These are phyloP conservation scores for Acyrthosiphon pisum DNA, from an alignment of 1,140 invertebrate species.

Conservation along the genomic window DNA sequence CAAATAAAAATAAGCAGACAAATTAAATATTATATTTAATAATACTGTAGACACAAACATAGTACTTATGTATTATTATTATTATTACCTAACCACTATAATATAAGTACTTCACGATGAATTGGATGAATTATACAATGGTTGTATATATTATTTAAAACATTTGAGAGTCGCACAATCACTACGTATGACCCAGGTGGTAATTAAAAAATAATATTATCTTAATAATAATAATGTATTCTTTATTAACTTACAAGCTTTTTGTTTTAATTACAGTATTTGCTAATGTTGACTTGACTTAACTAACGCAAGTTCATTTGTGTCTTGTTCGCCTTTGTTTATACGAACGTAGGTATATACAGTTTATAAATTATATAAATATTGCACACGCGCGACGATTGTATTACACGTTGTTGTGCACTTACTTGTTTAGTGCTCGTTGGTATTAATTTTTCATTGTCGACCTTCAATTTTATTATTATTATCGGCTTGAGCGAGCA, in stretches of 20 bases:
- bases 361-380: neutral
- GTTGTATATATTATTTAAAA: neutral
- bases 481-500: neutral
- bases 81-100: neutral
- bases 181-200: neutral
- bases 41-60: neutral
- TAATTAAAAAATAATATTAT: neutral
- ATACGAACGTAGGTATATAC: neutral
- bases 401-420: neutral
- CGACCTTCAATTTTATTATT: neutral
- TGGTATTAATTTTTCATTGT: neutral
- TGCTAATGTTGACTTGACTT: neutral
- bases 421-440: neutral
- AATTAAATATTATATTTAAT: neutral
- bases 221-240: neutral
- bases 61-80: neutral
- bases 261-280: neutral
- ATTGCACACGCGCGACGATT: neutral
- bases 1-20: too few species aligned
- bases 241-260: neutral
- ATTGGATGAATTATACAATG: neutral
- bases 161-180: neutral
- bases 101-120: neutral
- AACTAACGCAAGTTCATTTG: neutral
- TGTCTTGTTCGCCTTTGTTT: neutral